Evolutionary conservation across 2,888 invertebrate species (phyloP), one percentile per base, ranked within the genome.

Genomic region (Apantesis nais): DNA sequence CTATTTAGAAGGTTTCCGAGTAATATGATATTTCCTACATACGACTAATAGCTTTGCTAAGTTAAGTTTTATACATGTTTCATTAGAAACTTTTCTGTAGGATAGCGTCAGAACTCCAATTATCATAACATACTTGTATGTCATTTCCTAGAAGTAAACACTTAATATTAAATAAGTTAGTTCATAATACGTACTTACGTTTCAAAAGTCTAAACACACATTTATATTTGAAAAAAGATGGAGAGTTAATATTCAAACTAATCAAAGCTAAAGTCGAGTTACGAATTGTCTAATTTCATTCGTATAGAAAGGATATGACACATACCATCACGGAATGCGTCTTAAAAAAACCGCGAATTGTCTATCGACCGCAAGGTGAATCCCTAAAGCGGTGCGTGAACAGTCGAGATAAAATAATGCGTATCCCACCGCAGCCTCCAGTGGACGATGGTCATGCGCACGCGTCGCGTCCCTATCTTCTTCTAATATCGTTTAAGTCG

Each of bases 321-420:
- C 61, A 67, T n/a, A 61, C 29, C 39, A 60, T 22, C 19, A 34
- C 16, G 29, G 44, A 41, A 58, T 58, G 58, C 29, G 25, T 66
- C 37, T 55, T 44, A 37, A 60, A 76, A 74, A 66, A 68, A 16
- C 70, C 71, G 60, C 60, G 65, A 74, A 72, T 74, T 75, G 70
- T 79, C 73, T 81, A 82, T 81, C 79, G 79, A 82, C 74, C 78
- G 41, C 78, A 74, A 70, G 68, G 71, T 68, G 75, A 82, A 80
- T 81, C 82, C 73, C 81, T 82, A 78, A 67, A 29, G 67, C 70
- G 70, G 60, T 82, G 82, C 79, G 82, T 78, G 80, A 82, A 80
- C 68, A 41, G 52, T 62, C 62, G 75, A 86, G 88, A 89, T 90
- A 89, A 88, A 88, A 87, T 83, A 84, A 85, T 85, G 84, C 83